A percentile compares a stretch with the other conserved stretches of the same genome.
Conservation (phyloP, 2,113 vertebrate species). For the Girardinichthys multiradiatus region DNA sequence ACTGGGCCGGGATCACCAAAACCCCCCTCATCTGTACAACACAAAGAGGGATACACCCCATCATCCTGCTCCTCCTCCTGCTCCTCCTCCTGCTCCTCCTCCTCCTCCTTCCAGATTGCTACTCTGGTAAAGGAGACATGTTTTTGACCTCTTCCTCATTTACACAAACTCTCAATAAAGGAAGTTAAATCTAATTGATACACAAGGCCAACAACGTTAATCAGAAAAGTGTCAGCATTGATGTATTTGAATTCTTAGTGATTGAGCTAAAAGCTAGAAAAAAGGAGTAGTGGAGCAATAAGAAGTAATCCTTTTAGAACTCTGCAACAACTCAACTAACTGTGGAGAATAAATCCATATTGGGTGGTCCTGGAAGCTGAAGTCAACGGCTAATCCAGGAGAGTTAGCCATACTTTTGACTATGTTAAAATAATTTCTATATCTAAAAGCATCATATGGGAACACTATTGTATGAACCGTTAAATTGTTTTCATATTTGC, state of each 20-base stretch:
- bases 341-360: too few species aligned
- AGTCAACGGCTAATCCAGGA: too few species aligned
- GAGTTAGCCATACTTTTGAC: too few species aligned
- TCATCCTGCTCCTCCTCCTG: conserved; percentile 1
- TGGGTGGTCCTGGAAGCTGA: too few species aligned
- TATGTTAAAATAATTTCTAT: too few species aligned
- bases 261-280: not conserved
- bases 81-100: not conserved
- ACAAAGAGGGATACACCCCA: conserved; percentile 48
- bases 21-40: conserved; percentile 44
- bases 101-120: conserved; percentile 14
- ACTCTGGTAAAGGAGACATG: conserved; percentile 33
- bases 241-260: not conserved
- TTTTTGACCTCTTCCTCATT: conserved; percentile 36
- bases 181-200: conserved; percentile 15
- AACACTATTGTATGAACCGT: too few species aligned
- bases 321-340: too few species aligned
- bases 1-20: conserved; percentile 81
- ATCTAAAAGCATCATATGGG: too few species aligned
- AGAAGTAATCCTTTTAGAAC: too few species aligned
- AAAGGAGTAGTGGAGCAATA: too few species aligned
- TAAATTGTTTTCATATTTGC: too few species aligned
- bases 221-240: not conserved
- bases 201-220: not conserved
- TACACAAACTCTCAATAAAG: conserved; percentile 34